phyloP scores from a whole-genome alignment of 2,113 vertebrate genomes.

The Brachirus orientalis region DNA sequence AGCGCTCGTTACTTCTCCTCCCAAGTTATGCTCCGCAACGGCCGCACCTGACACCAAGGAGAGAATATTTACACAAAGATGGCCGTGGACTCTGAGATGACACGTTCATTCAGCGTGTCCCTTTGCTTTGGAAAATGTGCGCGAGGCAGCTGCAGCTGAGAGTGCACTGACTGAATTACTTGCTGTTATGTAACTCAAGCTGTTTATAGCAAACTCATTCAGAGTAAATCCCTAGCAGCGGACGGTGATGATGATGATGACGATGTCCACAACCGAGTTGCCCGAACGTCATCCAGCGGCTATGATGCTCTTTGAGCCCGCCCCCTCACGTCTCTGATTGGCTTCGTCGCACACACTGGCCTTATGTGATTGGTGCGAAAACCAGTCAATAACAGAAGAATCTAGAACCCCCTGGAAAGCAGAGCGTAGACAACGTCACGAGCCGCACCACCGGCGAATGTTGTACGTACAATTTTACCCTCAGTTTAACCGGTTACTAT shows the following conservation, averaged over 20 bases:
- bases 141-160: conserved; percentile 19
- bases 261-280: conserved; percentile 70
- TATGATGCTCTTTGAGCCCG: conserved; percentile 49
- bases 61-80: conserved; percentile 25
- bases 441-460: background rate
- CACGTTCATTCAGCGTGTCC: conserved; percentile 15
- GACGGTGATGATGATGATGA: background rate
- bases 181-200: conserved; percentile 75
- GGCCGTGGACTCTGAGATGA: conserved; percentile 29
- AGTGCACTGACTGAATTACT: conserved; percentile 59
- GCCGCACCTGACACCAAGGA: conserved; percentile 54
- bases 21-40: conserved; percentile 48
- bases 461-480: background rate
- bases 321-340: conserved; percentile 66
- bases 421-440: conserved; percentile 51
- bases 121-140: conserved; percentile 15
- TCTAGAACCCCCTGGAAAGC: conserved; percentile 75
- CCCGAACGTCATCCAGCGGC: conserved; percentile 47
- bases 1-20: conserved; percentile 42
- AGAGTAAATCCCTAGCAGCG: conserved; percentile 68
- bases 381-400: conserved; percentile 71
- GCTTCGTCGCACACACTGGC: conserved; percentile 7
- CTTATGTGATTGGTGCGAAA: conserved; percentile 65
- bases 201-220: conserved; percentile 75
- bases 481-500: background rate